phyloP scores from a whole-genome alignment of 2,888 invertebrate genomes.

The Barypeithes pellucidus region DNA sequence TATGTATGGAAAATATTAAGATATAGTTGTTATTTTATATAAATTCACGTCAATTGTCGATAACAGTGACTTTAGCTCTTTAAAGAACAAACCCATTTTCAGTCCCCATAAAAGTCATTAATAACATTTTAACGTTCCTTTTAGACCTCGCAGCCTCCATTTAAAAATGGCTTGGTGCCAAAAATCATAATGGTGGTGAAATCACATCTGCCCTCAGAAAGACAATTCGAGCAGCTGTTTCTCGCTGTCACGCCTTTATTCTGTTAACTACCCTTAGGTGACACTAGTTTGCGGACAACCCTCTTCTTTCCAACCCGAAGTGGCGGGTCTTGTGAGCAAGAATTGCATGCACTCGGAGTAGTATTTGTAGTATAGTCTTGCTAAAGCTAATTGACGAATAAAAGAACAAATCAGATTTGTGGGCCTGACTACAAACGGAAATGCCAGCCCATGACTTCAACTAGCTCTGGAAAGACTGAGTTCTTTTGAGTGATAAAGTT shows the following conservation, averaged over 20 bases:
- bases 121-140: slow-evolving; percentile 16
- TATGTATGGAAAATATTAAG: too few relatives aligned
- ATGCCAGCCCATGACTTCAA: too few relatives aligned
- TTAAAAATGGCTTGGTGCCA: slow-evolving; percentile 39
- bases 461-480: too few relatives aligned
- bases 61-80: not conserved
- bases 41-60: not conserved
- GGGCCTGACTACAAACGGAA: too few relatives aligned
- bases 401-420: too few relatives aligned
- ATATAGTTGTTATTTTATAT: not conserved
- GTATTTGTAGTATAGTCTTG: not conserved
- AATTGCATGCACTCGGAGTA: slow-evolving; percentile 5
- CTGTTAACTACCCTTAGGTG: slow-evolving; percentile 49
- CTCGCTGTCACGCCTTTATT: slow-evolving; percentile 51
- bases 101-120: slow-evolving; percentile 1
- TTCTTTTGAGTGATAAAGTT: too few relatives aligned
- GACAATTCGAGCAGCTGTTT: slow-evolving; percentile 50
- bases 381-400: too few relatives aligned
- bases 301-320: slow-evolving; percentile 48
- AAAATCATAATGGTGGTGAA: slow-evolving; percentile 36
- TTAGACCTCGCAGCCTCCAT: not conserved
- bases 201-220: slow-evolving; percentile 47
- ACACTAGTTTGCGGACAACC: slow-evolving; percentile 48
- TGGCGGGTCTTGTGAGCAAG: not conserved
- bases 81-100: not conserved